Conservation (phyloP, 2,113 vertebrate species). For the Synchiropus splendidus region DNA sequence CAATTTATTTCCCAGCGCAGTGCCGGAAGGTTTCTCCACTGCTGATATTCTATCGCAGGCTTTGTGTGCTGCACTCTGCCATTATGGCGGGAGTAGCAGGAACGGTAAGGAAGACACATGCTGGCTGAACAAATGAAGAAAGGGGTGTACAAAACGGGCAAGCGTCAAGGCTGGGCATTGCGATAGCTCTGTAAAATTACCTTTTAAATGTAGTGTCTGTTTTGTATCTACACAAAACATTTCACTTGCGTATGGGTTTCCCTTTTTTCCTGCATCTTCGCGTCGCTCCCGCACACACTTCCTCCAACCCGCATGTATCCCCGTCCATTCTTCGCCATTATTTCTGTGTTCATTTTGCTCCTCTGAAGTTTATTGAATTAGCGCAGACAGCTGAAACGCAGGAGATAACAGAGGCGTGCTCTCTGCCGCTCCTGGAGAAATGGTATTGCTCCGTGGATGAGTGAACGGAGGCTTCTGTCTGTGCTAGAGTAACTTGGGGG, state of each 20-base stretch:
- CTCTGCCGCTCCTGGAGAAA: conserved; percentile 45
- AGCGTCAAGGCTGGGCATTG: conserved; percentile 1
- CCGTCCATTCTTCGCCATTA: conserved; percentile 13
- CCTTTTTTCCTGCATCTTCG: conserved; percentile 27
- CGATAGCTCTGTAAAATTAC: conserved; percentile 17
- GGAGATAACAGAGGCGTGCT: conserved; percentile 60
- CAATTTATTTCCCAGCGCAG: conserved; percentile 61
- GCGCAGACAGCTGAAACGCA: conserved; percentile 65
- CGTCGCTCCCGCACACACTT: conserved; percentile 11
- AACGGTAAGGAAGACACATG: conserved; percentile 22
- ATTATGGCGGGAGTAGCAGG: conserved; percentile 24
- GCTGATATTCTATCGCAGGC: conserved; percentile 43
- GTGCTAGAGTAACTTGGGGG: conserved; percentile 12
- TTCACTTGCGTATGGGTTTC: conserved; percentile 11
- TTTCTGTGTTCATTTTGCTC: conserved; percentile 61
- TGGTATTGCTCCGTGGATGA: conserved; percentile 46
- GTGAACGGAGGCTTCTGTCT: conserved; percentile 20
- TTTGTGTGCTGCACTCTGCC: conserved; percentile 43
- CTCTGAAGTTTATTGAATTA: conserved; percentile 73
- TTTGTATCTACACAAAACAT: not conserved
- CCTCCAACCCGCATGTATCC: not conserved
- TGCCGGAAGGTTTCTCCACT: conserved; percentile 42
- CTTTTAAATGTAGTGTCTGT: not conserved
- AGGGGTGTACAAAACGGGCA: not conserved
- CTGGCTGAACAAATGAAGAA: conserved; percentile 29